phyloP scores from a whole-genome alignment of 2,888 invertebrate species.

The Drosophila demipolita region DNA sequence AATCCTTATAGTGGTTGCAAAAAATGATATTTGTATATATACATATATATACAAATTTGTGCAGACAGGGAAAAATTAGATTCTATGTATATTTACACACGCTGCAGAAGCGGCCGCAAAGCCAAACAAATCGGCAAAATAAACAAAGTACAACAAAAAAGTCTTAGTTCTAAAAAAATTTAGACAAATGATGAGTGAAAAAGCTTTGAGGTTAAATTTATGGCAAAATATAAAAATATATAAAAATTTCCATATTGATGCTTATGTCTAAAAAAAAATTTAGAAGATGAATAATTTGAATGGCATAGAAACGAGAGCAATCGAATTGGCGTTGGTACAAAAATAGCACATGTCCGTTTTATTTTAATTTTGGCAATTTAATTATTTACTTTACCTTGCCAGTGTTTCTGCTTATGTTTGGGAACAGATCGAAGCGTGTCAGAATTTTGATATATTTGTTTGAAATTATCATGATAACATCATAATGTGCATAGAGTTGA shows the following conservation, averaged over 20 bases:
- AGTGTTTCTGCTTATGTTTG: constrained; percentile 49
- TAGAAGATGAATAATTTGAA: constrained; percentile 33
- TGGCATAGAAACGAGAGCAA: constrained; percentile 62
- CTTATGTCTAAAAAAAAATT: constrained; percentile 24
- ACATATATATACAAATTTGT: not conserved
- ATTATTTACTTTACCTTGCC: constrained; percentile 63
- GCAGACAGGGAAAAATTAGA: constrained; percentile 43
- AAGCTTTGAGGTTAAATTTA: constrained; percentile 76
- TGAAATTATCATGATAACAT: constrained; percentile 29
- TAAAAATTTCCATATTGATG: constrained; percentile 58
- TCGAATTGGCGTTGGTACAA: constrained; percentile 43
- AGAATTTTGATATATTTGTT: constrained; percentile 73
- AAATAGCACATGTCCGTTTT: constrained; percentile 65
- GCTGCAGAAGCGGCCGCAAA: constrained; percentile 43
- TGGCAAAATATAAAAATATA: constrained; percentile 55
- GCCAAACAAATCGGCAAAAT: constrained; percentile 70
- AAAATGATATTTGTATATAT: constrained; percentile 3
- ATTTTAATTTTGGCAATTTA: constrained; percentile 50
- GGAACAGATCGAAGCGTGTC: constrained; percentile 72
- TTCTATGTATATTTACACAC: constrained; percentile 54
- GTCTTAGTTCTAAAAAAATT: constrained; percentile 28
- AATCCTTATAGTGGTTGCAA: constrained; percentile 16
- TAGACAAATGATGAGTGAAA: constrained; percentile 81
- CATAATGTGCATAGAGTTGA: constrained; percentile 66
- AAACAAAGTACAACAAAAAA: constrained; percentile 59